phyloP scores from a whole-genome alignment of 2,113 vertebrate species.

The Pituophis catenifer region DNA sequence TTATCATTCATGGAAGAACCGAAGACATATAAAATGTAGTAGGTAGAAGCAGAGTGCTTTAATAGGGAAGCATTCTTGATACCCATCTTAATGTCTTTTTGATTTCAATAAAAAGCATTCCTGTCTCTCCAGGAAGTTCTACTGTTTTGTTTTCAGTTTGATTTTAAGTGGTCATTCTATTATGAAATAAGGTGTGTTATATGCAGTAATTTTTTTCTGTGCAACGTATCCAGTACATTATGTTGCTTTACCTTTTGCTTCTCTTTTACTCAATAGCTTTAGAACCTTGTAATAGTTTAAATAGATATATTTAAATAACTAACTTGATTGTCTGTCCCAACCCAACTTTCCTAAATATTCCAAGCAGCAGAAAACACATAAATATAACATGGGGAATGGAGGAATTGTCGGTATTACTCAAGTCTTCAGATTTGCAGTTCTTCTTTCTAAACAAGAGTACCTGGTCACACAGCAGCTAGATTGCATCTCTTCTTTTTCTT shows the following conservation, averaged over 20 bases:
- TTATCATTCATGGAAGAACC: not conserved
- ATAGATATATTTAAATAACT: not conserved
- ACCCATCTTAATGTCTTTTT: not conserved
- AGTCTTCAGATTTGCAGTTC: slow-evolving; percentile 49
- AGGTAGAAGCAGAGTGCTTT: not conserved
- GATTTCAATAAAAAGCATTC: not conserved
- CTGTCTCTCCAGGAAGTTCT: not conserved
- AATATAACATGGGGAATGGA: slow-evolving; percentile 16
- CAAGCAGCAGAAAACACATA: not conserved
- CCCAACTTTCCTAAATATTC: not conserved
- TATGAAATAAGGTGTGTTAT: not conserved
- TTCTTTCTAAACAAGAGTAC: slow-evolving; percentile 18
- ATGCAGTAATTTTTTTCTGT: not conserved
- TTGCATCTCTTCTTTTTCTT: slow-evolving; percentile 33
- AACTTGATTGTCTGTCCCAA: not conserved
- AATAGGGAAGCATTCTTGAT: not conserved
- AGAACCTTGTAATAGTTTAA: not conserved
- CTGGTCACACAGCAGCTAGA: not conserved
- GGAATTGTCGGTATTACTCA: slow-evolving; percentile 11
- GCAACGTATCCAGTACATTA: not conserved
- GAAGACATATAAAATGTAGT: not conserved
- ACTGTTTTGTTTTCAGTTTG: not conserved
- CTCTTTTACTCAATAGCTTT: not conserved
- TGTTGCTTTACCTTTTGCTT: not conserved
- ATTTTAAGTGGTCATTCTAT: not conserved